These are phyloP conservation scores for Eupeodes luniger DNA, from an alignment of 2,888 invertebrate species.

Conservation along the genomic window DNA sequence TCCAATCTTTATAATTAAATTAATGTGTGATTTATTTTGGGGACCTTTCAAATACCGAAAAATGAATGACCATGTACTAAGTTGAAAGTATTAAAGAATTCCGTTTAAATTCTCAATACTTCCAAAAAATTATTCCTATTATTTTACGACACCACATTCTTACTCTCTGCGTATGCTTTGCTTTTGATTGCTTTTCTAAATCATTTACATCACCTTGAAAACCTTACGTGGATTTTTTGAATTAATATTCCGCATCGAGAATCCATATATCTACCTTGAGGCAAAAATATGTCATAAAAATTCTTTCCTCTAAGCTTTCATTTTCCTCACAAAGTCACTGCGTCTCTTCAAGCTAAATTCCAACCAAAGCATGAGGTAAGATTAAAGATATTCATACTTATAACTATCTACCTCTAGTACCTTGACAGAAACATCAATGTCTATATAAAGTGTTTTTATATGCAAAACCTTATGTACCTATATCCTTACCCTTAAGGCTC, in stretches of 20 bases:
- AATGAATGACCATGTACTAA: too few relatives aligned
- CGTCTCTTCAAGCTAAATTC: neutral
- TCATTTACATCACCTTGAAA: too few relatives aligned
- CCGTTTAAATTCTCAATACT: too few relatives aligned
- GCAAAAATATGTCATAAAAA: constrained; percentile 11
- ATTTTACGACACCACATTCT: too few relatives aligned
- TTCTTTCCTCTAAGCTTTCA: neutral
- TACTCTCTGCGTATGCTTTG: too few relatives aligned
- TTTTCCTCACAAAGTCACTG: neutral
- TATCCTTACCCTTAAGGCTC: neutral
- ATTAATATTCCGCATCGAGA: neutral
- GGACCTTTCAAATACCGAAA: too few relatives aligned
- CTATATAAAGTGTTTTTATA: neutral
- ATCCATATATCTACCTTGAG: neutral
- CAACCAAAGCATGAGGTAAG: neutral
- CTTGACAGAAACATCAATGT: neutral
- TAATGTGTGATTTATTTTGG: too few relatives aligned
- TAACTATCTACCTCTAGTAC: too few relatives aligned
- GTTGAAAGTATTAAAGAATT: too few relatives aligned
- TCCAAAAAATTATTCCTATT: too few relatives aligned
- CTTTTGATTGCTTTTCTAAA: too few relatives aligned
- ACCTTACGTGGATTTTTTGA: neutral
- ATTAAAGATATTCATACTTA: neutral
- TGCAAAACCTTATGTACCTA: neutral
- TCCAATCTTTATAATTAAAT: too few relatives aligned